Percentiles rank a stretch among this genome's conserved stretches.
These are phyloP conservation scores for Triplophysa tibetana DNA, from an alignment of 2,113 vertebrate species.

Conservation along the genomic window DNA sequence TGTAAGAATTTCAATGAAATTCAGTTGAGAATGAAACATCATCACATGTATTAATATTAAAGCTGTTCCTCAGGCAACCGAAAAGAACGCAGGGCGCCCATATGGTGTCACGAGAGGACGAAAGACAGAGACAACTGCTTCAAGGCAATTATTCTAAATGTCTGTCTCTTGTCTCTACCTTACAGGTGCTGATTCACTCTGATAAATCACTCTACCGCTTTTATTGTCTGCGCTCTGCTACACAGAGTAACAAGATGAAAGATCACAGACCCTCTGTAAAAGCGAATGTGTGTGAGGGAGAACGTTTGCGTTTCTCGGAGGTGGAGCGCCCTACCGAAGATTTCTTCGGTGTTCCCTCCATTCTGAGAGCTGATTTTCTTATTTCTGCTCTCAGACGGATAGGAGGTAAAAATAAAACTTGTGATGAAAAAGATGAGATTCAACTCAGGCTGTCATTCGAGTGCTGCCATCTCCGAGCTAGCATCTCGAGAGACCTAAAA, in stretches of 20 bases:
- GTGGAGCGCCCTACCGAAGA: not conserved
- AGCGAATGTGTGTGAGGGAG: constrained; percentile 16
- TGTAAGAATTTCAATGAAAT: constrained; percentile 18
- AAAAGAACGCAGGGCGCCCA: constrained; percentile 2
- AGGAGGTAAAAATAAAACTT: constrained; percentile 49
- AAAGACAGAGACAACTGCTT: constrained; percentile 13
- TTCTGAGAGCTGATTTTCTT: constrained; percentile 44
- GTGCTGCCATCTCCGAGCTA: constrained; percentile 48
- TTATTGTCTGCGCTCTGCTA: constrained; percentile 25
- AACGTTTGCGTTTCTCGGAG: constrained; percentile 32
- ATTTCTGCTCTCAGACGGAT: constrained; percentile 38
- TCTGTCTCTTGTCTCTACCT: constrained; percentile 13
- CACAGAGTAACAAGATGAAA: constrained; percentile 25
- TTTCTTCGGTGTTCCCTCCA: constrained; percentile 34
- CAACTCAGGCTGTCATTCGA: constrained; percentile 54
- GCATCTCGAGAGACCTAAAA: constrained; percentile 53
- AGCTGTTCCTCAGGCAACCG: constrained; percentile 26
- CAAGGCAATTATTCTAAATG: constrained; percentile 15
- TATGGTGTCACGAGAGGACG: constrained; percentile 9
- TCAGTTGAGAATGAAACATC: constrained; percentile 26
- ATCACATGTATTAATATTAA: constrained; percentile 34
- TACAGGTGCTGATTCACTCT: constrained; percentile 30
- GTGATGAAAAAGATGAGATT: constrained; percentile 37
- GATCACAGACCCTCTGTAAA: constrained; percentile 22
- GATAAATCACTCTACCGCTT: constrained; percentile 29